These are phyloP conservation scores for Choloepus didactylus DNA, from an alignment of 2,797 vertebrate genomes.

Conservation along the genomic window DNA sequence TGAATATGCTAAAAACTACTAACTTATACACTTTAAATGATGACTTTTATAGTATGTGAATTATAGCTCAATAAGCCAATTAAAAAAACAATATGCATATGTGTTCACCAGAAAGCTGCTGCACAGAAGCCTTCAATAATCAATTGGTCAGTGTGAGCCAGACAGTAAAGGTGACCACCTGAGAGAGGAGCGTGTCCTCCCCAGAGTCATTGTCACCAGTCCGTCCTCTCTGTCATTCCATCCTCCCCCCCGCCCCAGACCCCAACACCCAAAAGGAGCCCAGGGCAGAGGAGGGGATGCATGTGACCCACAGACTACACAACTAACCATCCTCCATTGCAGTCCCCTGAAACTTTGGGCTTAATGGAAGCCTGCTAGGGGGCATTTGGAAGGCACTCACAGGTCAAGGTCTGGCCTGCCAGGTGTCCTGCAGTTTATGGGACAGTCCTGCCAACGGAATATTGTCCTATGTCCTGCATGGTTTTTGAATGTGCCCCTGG, in stretches of 20 bases:
- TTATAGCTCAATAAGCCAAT: neutral
- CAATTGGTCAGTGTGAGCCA: neutral
- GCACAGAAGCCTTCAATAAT: neutral
- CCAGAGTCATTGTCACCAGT: neutral
- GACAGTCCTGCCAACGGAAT: neutral
- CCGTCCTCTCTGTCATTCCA: neutral
- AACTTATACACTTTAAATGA: neutral
- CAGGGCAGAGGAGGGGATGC: neutral
- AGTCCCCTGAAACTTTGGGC: neutral
- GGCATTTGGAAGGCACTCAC: neutral
- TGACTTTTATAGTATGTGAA: neutral
- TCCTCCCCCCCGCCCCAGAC: neutral
- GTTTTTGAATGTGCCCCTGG: neutral
- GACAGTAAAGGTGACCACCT: neutral
- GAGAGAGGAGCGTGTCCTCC: neutral
- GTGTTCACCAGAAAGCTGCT: neutral
- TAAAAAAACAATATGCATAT: neutral
- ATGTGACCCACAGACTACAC: too few species aligned
- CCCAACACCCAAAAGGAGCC: neutral
- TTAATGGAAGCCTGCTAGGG: neutral
- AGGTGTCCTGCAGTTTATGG: neutral
- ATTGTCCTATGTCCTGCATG: neutral
- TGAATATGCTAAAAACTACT: neutral
- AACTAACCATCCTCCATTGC: neutral
- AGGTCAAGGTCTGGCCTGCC: neutral